These are phyloP conservation scores for Drosophila ustulata DNA, from an alignment of 2,888 invertebrate genomes.

Conservation along the genomic window DNA sequence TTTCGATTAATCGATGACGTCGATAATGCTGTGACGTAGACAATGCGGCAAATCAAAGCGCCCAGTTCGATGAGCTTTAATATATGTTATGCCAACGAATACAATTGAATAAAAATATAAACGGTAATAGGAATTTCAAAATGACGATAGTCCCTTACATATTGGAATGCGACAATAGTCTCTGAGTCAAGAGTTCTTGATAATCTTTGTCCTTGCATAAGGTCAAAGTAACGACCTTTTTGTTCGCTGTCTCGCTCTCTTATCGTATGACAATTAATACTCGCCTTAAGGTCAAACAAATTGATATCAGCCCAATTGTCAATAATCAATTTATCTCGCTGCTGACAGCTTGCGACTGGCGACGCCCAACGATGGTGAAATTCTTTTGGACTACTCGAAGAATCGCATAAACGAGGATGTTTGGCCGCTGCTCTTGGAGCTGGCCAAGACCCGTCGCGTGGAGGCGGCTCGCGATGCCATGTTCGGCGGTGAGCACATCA, in stretches of 20 bases:
- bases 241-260: conserved; percentile 1
- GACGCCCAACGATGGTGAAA: conserved; percentile 94
- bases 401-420: conserved; percentile 94
- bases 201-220: conserved; percentile 70
- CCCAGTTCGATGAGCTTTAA: conserved; percentile 17
- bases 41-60: conserved; percentile 10
- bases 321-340: conserved; percentile 38
- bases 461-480: conserved; percentile 95
- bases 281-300: conserved; percentile 55
- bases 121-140: not conserved
- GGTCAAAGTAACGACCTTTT: conserved; percentile 66
- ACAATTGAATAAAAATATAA: not conserved
- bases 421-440: conserved; percentile 90
- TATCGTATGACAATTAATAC: conserved; percentile 36
- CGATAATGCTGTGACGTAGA: conserved; percentile 8
- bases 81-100: conserved; percentile 2
- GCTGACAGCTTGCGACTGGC: conserved; percentile 88
- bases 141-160: not conserved
- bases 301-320: conserved; percentile 39
- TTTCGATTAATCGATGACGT: conserved; percentile 13
- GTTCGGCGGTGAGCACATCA: conserved; percentile 97
- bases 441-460: conserved; percentile 93
- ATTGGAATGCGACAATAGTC: conserved; percentile 4
- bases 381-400: conserved; percentile 98
- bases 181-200: conserved; percentile 8